Evolutionary conservation across 2,113 vertebrate species (phyloP), one percentile per base, ranked within the genome.

Genomic region (Petaurus breviceps): DNA sequence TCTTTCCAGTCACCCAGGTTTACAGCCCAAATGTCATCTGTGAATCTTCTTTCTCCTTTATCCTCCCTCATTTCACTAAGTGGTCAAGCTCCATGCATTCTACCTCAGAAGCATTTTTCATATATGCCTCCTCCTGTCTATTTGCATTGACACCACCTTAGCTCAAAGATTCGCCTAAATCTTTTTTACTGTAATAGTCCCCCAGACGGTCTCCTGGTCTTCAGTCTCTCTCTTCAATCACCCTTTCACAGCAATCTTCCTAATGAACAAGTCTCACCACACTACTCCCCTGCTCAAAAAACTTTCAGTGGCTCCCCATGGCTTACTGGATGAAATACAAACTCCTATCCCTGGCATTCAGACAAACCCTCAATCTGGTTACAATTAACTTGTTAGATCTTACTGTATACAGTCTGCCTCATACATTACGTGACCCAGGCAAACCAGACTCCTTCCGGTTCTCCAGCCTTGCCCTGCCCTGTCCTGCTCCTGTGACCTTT

Each of bases 171-270:
- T 43, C 37, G 22, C 4, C 16, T 43, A 84, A 55, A 51, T 50
- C 96, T 31, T 54, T 55, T 95, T 3, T 92, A 89, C 68, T 90
- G 94, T 51, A 93, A 43, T 84, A 84, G 5, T 84, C n/a, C n/a
- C 37, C 19, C 1, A 84, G 19, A 43, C 43, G 68, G n/a, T 84
- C 68, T 84, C n/a, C n/a, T 84, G n/a, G n/a, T 84, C 68, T 84
- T n/a, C 6, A 84, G 16, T 22, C 68, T 84, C n/a, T 31, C 31
- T 84, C 68, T 84, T n/a, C 68, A 23, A 84, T 43, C n/a, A 8
- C n/a, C 19, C 16, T 84, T 43, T 23, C 37, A 84, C n/a, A 84
- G n/a, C n/a, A 43, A 43, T 84, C 16, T 84, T 43, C 19, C 68
- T 19, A 84, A 84, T 84, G n/a, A 22, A 43, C 37, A 84, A 84